These are phyloP conservation scores for Corydoras sp. DNA, from an alignment of 2,113 vertebrate species.

Conservation along the genomic window DNA sequence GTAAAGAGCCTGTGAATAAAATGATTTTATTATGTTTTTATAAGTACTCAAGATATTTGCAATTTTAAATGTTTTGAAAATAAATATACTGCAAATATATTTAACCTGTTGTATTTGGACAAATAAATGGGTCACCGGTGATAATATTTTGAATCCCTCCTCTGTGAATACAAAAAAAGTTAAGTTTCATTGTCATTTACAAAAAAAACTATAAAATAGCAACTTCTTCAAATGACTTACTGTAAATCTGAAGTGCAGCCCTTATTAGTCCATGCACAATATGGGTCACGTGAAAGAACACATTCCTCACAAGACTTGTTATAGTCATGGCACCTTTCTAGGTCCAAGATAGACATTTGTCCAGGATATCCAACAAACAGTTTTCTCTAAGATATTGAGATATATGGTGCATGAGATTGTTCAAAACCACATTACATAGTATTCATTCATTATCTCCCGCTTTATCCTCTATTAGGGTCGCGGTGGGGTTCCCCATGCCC, in stretches of 20 bases:
- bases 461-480: too few relatives aligned
- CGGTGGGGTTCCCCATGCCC: too few relatives aligned
- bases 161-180: conserved; percentile 37
- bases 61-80: not conserved
- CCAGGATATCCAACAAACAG: conserved; percentile 61
- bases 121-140: conserved; percentile 50
- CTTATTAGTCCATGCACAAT: conserved; percentile 60
- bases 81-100: not conserved
- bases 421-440: not conserved
- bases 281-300: conserved; percentile 65
- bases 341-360: conserved; percentile 54
- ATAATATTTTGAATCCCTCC: conserved; percentile 43
- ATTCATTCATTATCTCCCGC: too few relatives aligned
- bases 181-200: too few relatives aligned
- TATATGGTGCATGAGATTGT: not conserved
- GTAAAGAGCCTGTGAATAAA: not conserved
- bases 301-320: conserved; percentile 59
- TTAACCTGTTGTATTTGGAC: conserved; percentile 28
- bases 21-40: too few relatives aligned
- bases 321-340: conserved; percentile 59
- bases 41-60: too few relatives aligned
- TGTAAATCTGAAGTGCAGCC: conserved; percentile 51
- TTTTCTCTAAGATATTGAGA: conserved; percentile 52
- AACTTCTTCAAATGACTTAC: conserved; percentile 39
- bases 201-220: not conserved